Percentiles rank a stretch among this genome's conserved stretches.
Conservation (phyloP, 2,113 vertebrate species). For the Deroptyus accipitrinus region DNA sequence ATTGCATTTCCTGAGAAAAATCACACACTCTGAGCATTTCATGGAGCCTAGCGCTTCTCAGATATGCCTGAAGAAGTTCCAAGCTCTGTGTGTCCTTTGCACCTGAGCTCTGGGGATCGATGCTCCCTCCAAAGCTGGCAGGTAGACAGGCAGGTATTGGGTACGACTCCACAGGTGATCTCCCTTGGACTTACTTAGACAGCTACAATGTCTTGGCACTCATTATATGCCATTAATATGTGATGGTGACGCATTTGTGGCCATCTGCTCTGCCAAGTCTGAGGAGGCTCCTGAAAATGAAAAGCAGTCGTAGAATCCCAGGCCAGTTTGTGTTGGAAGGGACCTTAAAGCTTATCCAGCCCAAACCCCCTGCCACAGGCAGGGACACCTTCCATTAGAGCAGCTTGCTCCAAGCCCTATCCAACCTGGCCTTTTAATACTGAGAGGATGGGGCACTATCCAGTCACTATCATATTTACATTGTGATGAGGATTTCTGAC, state of each 20-base stretch:
- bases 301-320: background rate
- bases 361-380: background rate
- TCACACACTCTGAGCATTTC: no score
- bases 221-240: rapidly evolving
- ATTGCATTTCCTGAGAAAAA: background rate
- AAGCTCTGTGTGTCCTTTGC: background rate
- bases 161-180: rapidly evolving
- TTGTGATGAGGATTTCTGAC: background rate
- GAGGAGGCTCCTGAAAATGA: background rate
- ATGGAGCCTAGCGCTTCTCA: background rate
- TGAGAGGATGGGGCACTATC: background rate
- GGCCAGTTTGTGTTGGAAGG: background rate
- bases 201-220: no score
- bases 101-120: rapidly evolving
- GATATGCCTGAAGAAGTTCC: background rate
- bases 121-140: background rate
- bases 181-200: no score
- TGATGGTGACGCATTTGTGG: no score
- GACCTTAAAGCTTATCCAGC: background rate
- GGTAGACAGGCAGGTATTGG: background rate
- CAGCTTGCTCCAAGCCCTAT: background rate
- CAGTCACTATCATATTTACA: background rate
- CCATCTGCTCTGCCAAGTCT: background rate
- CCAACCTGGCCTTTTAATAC: background rate
- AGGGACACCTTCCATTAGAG: background rate